Conservation (phyloP, 1,140 invertebrate genomes). For the Zelostemma sp. region DNA sequence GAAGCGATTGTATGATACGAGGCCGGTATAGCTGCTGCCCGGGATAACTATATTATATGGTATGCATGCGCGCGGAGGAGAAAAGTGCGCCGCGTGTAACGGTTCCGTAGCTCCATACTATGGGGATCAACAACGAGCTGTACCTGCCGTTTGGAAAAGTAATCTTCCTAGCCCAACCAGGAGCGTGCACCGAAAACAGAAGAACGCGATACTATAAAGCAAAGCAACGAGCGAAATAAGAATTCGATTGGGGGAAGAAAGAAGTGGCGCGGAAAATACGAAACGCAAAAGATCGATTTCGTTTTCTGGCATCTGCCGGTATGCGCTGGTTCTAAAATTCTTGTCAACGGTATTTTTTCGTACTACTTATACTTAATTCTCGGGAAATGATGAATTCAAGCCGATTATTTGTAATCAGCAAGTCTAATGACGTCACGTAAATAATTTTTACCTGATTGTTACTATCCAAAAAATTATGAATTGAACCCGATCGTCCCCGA, state of each 20-base stretch:
- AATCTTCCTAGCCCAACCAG: slow-evolving; percentile 33
- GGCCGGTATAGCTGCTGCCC: slow-evolving; percentile 20
- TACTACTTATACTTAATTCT: too few species aligned
- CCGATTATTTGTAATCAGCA: too few species aligned
- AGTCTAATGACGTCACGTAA: too few species aligned
- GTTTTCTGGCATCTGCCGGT: background rate
- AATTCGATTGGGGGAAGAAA: slow-evolving; percentile 15
- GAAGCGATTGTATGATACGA: slow-evolving; percentile 20
- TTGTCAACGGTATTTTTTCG: too few species aligned
- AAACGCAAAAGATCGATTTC: background rate
- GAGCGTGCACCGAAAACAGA: slow-evolving; percentile 33
- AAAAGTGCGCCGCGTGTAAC: slow-evolving; percentile 57
- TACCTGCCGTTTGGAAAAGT: slow-evolving; percentile 57
- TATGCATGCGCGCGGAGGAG: slow-evolving; percentile 50
- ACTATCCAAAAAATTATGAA: too few species aligned
- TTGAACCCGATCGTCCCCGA: too few species aligned
- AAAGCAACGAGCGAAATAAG: slow-evolving; percentile 36
- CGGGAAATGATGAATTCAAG: too few species aligned
- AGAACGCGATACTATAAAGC: slow-evolving; percentile 32
- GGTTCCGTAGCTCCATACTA: slow-evolving; percentile 43
- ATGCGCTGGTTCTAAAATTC: too few species aligned
- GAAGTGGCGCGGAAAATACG: background rate
- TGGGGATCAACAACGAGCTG: slow-evolving; percentile 52
- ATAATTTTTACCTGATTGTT: too few species aligned
- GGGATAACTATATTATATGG: slow-evolving; percentile 60